Base-by-base conservation (phyloP, 1,140 invertebrate species). In the Micrasema longulum region DNA sequence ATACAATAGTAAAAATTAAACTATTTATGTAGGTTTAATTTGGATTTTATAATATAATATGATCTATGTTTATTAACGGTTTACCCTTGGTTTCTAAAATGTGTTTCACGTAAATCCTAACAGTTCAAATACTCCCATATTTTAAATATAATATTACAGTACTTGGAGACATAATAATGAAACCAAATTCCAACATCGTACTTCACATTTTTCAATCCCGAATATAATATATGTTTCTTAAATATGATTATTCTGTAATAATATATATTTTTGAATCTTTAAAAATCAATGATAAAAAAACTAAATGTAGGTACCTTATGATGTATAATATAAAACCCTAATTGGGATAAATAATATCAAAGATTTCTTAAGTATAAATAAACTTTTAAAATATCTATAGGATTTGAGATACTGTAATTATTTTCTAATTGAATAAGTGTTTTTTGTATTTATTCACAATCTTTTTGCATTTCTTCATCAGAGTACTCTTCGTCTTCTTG, bases 401-500 rank as follows among this genome's bases (percentile, higher is more conserved):
- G 22, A 53, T 53, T 66, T 66, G 45, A 47, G 41, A 66, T 66
- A 36, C 4, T 50, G 45, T 47, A 10, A 31, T 22, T 48, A 50
- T 31, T 50, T 52, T 35, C 26, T 50, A 50, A 55, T 50, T 43
- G 55, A 60, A 38, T 18, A 60, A 53, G 16, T 4, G 22, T 3
- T 31, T 60, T 38, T 10, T 63, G n/a, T 11, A 38, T 57, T 65
- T 69, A 76, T 71, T 76, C 71, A 71, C 75, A 73, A 55, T 76
- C 75, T 60, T 84, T 83, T 67, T 83, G 78, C 41, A 70, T 48
- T 36, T 85, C 83, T 41, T 84, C 83, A 23, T 85, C 83, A 10
- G 82, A 83, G 77, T 82, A 84, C 47, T 83, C 83, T 22, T 77
- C 82, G 6, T 84, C 82, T 65, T 84, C 82, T 12, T 78, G 81